Conservation (phyloP, 2,113 vertebrate species). For the Indicator maculatus region DNA sequence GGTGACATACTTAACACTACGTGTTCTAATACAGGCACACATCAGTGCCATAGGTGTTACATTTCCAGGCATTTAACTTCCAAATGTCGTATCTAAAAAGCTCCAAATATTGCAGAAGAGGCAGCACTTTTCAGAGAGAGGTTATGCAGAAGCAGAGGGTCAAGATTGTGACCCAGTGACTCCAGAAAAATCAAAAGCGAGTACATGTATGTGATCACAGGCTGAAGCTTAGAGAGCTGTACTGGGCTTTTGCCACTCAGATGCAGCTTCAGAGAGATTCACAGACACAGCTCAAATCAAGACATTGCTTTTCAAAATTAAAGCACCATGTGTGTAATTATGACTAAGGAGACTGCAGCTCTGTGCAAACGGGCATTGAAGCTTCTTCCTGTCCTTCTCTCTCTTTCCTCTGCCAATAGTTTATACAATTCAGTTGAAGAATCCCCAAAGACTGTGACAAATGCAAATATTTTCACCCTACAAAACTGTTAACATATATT, state of each 20-base stretch:
- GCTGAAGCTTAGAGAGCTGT: background rate
- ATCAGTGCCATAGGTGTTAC: background rate
- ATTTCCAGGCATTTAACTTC: background rate
- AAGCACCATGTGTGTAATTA: background rate
- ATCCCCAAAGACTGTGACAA: slow-evolving; percentile 20
- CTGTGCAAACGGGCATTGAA: background rate
- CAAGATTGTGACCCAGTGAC: background rate
- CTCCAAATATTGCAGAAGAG: background rate
- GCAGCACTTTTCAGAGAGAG: background rate
- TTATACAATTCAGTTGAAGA: slow-evolving; percentile 8
- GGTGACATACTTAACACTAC: background rate
- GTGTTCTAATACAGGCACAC: background rate
- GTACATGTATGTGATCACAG: background rate
- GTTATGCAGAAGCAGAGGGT: background rate
- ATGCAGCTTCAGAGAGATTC: background rate
- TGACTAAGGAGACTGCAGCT: background rate
- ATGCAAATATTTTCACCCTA: slow-evolving; percentile 42
- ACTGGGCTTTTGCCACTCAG: background rate
- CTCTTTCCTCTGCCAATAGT: background rate
- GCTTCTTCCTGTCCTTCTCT: background rate
- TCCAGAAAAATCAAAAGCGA: background rate
- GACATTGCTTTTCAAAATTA: background rate
- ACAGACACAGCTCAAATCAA: background rate
- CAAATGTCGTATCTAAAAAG: background rate
- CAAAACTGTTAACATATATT: background rate